These are phyloP conservation scores for Aegotheles bennettii DNA, from an alignment of 2,113 vertebrate genomes.

Conservation along the genomic window DNA sequence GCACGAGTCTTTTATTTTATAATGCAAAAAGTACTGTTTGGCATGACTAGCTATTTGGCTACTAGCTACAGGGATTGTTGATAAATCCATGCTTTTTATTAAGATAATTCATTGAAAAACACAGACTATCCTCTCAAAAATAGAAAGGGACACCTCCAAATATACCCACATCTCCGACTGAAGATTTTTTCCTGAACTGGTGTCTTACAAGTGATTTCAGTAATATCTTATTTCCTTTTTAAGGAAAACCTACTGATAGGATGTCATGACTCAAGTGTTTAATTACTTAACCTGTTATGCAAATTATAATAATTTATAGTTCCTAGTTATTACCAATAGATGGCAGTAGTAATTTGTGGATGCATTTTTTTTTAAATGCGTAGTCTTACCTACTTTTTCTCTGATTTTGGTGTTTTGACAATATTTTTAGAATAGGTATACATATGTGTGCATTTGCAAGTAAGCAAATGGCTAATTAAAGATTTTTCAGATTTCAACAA, in stretches of 20 bases:
- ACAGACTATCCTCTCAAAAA: background rate
- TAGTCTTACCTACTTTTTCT: background rate
- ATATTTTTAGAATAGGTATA: background rate
- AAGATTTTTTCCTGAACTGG: background rate
- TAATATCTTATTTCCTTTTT: background rate
- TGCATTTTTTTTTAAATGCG: background rate
- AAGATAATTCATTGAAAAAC: background rate
- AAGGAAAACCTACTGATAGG: background rate
- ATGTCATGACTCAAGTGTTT: background rate
- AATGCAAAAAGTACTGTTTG: background rate
- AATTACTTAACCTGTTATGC: background rate
- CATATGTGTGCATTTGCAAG: background rate
- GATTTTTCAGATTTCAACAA: background rate
- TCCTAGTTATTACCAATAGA: constrained; percentile 5
- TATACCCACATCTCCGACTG: background rate
- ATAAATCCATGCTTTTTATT: background rate
- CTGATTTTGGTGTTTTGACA: background rate
- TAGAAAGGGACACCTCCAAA: background rate
- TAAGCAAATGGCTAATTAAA: background rate
- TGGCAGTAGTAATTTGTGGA: constrained; percentile 34
- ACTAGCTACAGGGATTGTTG: background rate
- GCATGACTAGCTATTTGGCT: background rate
- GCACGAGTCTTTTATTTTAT: background rate
- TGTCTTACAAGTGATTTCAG: background rate
- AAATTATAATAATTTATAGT: background rate